Conservation (phyloP, 2,888 invertebrate genomes). For the Cerceris ruficornis region DNA sequence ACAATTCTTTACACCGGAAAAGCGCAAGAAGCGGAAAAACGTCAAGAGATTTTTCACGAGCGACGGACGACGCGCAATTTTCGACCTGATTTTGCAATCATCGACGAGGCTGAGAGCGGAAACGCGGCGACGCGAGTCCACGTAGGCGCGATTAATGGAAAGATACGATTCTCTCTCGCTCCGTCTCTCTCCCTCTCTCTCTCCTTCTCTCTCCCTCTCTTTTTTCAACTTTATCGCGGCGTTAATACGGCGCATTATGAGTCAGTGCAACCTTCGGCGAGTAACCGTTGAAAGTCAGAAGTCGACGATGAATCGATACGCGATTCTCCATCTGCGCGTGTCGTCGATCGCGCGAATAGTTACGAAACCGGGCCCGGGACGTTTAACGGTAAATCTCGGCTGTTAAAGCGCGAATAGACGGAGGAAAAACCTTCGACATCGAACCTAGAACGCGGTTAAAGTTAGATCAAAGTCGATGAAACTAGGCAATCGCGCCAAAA, state of each 20-base stretch:
- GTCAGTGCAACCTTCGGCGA: slow-evolving; percentile 44
- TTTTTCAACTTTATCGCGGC: background rate
- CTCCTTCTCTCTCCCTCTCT: background rate
- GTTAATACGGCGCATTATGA: slow-evolving; percentile 23
- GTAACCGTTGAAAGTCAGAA: slow-evolving; percentile 38
- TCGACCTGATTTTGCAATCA: too few species aligned
- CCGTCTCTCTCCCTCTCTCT: slow-evolving; percentile 32
- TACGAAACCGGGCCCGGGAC: background rate
- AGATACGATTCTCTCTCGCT: slow-evolving; percentile 28
- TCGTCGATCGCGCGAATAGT: background rate
- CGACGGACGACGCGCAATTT: too few species aligned
- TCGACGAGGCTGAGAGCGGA: slow-evolving; percentile 11
- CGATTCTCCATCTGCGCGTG: slow-evolving; percentile 15
- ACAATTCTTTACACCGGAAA: too few species aligned
- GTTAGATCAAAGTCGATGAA: too few species aligned
- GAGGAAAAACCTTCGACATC: too few species aligned
- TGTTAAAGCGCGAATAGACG: too few species aligned
- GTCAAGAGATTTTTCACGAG: too few species aligned
- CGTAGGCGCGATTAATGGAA: slow-evolving; percentile 38
- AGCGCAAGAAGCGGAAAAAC: too few species aligned
- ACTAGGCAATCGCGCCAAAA: too few species aligned
- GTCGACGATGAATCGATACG: slow-evolving; percentile 39
- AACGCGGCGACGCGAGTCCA: slow-evolving; percentile 31
- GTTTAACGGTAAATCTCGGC: background rate
- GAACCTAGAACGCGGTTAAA: too few species aligned